Base-by-base conservation (phyloP, 2,113 vertebrate genomes). In the Tauraco erythrolophus region DNA sequence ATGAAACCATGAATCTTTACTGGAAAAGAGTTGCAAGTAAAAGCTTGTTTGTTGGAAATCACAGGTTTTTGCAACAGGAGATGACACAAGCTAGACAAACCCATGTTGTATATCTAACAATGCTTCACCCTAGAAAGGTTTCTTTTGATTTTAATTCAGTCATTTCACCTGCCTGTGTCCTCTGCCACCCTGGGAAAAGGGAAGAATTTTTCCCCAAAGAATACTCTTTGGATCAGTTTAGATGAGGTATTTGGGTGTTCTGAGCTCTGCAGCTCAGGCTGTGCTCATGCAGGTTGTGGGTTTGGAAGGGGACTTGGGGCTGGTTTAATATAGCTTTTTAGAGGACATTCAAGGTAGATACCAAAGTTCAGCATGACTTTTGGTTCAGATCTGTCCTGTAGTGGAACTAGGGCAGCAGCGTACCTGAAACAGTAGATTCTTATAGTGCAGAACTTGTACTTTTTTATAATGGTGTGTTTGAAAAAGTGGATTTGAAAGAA, bases 381-480 rank as follows among this genome's bases (percentile, higher is more conserved):
- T 43, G 46, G 31, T 51, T 84, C 70, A 58, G 48, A 1, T 10
- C 31, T 25, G 1, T 33, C 2, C 0, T 7, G 19, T 31, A 30
- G 68, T 53, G 69, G 60, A 70, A 3, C 8, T 11, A 31, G 57
- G 39, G 76, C 64, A 57, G 80, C 77, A 76, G 66, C 41, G 19
- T 17, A 25, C 9, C 74, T 71, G 48, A 43, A 82, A 2, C 6
- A 1, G 79, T 7, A 33, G 28, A 21, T 15, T 30, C 64, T 43
- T 22, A 5, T 2, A 17, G 24, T 35, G 72, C 69, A 33, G 51
- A 33, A 43, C n/a, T 21, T 37, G 1, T 13, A 41, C 30, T 9
- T 58, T 68, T 81, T 30, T n/a, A 3, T 22, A 28, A 9, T 2
- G 1, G 3, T 1, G 9, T 12, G 7, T 35, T 58, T 71, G 77